Percentiles rank a stretch among this genome's conserved stretches.
These are phyloP conservation scores for Pampus argenteus DNA, from an alignment of 2,797 vertebrate genomes.

Conservation along the genomic window DNA sequence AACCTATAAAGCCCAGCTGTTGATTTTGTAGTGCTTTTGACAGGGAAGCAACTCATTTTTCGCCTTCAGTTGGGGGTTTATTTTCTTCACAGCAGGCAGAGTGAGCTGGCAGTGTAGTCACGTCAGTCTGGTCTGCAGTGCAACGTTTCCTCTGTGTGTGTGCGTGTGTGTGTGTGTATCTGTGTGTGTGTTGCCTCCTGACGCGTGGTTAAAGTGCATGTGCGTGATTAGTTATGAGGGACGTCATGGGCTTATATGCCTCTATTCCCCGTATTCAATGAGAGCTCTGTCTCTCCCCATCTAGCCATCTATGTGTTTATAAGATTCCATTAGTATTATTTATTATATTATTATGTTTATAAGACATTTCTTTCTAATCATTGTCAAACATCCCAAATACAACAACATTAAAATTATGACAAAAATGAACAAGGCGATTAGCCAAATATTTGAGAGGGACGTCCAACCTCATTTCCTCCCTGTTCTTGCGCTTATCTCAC, in stretches of 20 bases:
- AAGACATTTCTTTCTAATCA: no score
- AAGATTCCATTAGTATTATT: no score
- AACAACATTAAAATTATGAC: not conserved
- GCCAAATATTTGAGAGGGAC: not conserved
- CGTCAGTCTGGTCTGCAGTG: slow-evolving; percentile 81
- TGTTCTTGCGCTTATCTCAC: slow-evolving; percentile 7
- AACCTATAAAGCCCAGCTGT: slow-evolving; percentile 40
- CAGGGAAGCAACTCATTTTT: slow-evolving; percentile 36
- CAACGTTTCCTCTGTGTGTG: slow-evolving; percentile 67
- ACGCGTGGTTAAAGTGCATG: slow-evolving; percentile 69
- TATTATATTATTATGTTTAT: no score
- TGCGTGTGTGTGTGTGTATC: slow-evolving; percentile 30
- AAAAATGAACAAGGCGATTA: not conserved
- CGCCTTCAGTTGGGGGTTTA: slow-evolving; percentile 58
- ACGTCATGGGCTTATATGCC: slow-evolving; percentile 46
- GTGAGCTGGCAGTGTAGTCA: slow-evolving; percentile 75
- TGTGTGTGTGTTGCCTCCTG: slow-evolving; percentile 50
- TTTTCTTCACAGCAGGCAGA: slow-evolving; percentile 61
- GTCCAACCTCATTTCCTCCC: not conserved
- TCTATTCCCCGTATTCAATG: slow-evolving; percentile 13
- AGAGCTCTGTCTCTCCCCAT: slow-evolving; percentile 21
- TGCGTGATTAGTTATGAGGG: slow-evolving; percentile 69
- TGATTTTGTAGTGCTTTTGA: slow-evolving; percentile 53
- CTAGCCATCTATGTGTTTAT: slow-evolving; percentile 16
- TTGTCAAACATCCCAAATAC: not conserved